A percentile compares a stretch with the other conserved stretches of the same genome.
Conservation (phyloP, 2,797 vertebrate genomes). For the Vultur gryphus region DNA sequence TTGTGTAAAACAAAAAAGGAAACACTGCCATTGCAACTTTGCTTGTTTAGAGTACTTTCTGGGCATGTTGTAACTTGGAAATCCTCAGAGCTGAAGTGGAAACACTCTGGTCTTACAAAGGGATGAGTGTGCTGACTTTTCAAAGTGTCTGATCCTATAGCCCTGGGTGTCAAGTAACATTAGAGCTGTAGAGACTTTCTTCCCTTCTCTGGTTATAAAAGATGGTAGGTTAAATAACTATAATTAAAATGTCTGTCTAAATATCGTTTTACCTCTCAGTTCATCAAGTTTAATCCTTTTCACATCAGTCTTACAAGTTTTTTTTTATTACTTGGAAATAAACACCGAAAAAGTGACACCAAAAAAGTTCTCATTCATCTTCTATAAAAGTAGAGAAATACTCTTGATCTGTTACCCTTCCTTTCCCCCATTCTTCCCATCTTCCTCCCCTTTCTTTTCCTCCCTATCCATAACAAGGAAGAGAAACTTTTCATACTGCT, state of each 20-base stretch:
- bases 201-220: not conserved
- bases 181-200: not conserved
- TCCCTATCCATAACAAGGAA: not conserved
- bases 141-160: not conserved
- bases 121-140: not conserved
- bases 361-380: not conserved
- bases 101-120: not conserved
- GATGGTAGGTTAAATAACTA: not conserved
- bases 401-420: not conserved
- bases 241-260: not conserved
- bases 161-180: not conserved
- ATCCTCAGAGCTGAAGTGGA: not conserved
- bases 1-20: not conserved
- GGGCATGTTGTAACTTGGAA: not conserved
- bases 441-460: not conserved
- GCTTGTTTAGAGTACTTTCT: not conserved
- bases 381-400: not conserved
- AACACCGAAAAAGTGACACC: not conserved
- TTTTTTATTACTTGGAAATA: not conserved
- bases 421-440: not conserved
- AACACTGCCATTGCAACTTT: not conserved
- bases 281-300: not conserved
- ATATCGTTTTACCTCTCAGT: not conserved
- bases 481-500: not conserved
- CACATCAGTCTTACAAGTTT: not conserved